A percentile compares a stretch with the other conserved stretches of the same genome.
Conservation (phyloP, 2,113 vertebrate genomes). For the Zapus hudsonius region DNA sequence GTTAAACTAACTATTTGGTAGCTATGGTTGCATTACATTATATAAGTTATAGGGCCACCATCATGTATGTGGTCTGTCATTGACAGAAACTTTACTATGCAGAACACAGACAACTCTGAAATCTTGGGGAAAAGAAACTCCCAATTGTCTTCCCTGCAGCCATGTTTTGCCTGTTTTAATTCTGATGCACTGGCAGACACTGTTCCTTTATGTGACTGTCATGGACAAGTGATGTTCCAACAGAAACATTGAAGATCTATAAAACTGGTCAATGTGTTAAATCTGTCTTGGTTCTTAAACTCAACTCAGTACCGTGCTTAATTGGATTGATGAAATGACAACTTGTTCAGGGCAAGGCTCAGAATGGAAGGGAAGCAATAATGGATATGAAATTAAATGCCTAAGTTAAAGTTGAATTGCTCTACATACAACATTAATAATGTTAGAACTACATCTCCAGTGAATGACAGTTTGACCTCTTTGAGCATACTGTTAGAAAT, state of each 20-base stretch:
- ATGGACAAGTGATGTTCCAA: conserved; percentile 40
- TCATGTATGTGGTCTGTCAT: background rate
- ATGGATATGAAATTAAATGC: conserved; percentile 59
- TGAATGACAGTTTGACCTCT: conserved; percentile 53
- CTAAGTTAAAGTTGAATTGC: conserved; percentile 52
- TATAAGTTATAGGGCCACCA: background rate
- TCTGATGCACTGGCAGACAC: conserved; percentile 11
- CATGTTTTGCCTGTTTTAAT: conserved; percentile 8
- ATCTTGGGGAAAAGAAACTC: background rate
- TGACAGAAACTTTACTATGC: background rate
- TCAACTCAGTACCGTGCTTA: conserved; percentile 67
- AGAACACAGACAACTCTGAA: background rate
- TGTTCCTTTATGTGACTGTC: conserved; percentile 37
- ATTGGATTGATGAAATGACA: conserved; percentile 76
- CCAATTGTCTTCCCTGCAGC: background rate
- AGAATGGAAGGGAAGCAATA: conserved; percentile 53
- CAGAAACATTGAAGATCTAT: conserved; percentile 64
- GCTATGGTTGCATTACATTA: background rate
- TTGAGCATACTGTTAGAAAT: background rate
- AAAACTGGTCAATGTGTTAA: conserved; percentile 71
- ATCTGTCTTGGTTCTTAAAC: conserved; percentile 71
- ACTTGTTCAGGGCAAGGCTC: conserved; percentile 74
- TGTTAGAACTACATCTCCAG: conserved; percentile 47
- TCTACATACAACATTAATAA: conserved; percentile 35
- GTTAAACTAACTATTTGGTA: background rate